Conservation (phyloP, 2,888 invertebrate species). For the Syrphus vitripennis region DNA sequence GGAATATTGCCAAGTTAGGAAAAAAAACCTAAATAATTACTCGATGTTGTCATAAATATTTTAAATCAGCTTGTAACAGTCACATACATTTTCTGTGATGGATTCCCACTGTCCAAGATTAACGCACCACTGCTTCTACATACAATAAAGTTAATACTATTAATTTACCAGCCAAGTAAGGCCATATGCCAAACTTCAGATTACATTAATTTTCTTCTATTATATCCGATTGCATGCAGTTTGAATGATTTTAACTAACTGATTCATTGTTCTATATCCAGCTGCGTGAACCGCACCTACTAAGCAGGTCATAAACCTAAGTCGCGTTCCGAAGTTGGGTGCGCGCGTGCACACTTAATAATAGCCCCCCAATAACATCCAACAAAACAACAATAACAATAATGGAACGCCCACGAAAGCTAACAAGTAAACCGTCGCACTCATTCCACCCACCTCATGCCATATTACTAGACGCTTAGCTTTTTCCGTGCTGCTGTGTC, state of each 20-base stretch:
- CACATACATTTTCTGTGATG: constrained; percentile 24
- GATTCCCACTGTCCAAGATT: constrained; percentile 30
- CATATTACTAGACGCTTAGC: constrained; percentile 39
- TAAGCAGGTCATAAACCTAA: constrained; percentile 68
- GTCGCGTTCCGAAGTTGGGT: constrained; percentile 62
- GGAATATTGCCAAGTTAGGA: too few relatives aligned
- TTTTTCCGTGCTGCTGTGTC: background rate
- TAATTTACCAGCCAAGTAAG: background rate
- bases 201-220: constrained; percentile 3
- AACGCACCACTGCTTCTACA: constrained; percentile 39
- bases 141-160: background rate
- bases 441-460: constrained; percentile 46
- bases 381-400: constrained; percentile 69
- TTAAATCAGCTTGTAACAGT: background rate
- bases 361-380: constrained; percentile 59
- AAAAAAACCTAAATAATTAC: too few relatives aligned
- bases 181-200: constrained; percentile 19
- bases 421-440: constrained; percentile 50
- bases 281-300: constrained; percentile 69
- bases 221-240: constrained; percentile 33
- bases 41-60: too few relatives aligned
- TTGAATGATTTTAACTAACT: constrained; percentile 55
- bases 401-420: constrained; percentile 65
- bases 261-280: constrained; percentile 71
- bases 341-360: constrained; percentile 67